A percentile compares a stretch with the other conserved stretches of the same genome.
These are phyloP conservation scores for Nycteola revayana DNA, from an alignment of 2,888 invertebrate genomes.

Conservation along the genomic window DNA sequence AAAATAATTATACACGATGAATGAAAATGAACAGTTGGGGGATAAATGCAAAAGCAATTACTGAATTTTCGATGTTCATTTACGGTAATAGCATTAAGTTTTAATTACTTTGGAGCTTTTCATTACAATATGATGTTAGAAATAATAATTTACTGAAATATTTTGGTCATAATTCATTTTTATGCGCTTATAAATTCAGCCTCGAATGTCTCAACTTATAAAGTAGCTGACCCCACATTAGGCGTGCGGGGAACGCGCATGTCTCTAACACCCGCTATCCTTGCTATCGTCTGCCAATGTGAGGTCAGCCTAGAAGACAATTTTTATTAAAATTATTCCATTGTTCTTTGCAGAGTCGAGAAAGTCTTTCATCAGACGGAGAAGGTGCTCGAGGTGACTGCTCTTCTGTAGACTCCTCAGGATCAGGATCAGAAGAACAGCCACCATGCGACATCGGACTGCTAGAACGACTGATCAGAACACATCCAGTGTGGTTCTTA, in stretches of 20 bases:
- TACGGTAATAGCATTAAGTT: constrained; percentile 1
- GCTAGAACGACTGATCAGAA: constrained; percentile 93
- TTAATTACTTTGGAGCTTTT: constrained; percentile 1
- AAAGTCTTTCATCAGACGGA: constrained; percentile 85
- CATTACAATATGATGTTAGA: too few species aligned
- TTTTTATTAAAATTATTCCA: too few species aligned
- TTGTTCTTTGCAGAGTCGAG: constrained; percentile 80
- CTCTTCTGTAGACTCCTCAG: constrained; percentile 78
- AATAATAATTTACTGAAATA: too few species aligned
- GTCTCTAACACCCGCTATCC: too few species aligned
- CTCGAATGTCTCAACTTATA: too few species aligned
- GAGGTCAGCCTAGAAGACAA: too few species aligned
- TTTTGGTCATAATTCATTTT: too few species aligned
- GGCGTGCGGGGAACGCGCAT: too few species aligned
- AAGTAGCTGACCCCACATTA: too few species aligned
- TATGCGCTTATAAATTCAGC: too few species aligned
- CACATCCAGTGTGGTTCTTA: constrained; percentile 97
- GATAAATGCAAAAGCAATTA: constrained; percentile 14
- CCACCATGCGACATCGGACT: constrained; percentile 92
- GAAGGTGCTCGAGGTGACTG: constrained; percentile 83
- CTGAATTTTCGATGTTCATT: constrained; percentile 12
- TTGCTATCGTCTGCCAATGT: too few species aligned
- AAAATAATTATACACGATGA: constrained; percentile 28
- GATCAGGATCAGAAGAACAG: constrained; percentile 84
- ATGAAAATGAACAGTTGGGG: constrained; percentile 19